Conservation (phyloP, 1,140 invertebrate genomes). For the Apis mellifera region Amel_HAv3.1 CM009932.2:8299501-8300000, state of each 20-base stretch:
- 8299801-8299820: not conserved
- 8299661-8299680: conserved; percentile 17
- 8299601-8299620: conserved; percentile 17
- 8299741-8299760: not conserved
- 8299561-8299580: conserved; percentile 37
- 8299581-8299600: conserved; percentile 16
- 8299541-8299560: conserved; percentile 36
- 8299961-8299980: conserved; percentile 48
- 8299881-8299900: conserved; percentile 54
- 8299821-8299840: conserved; percentile 61
- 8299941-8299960: conserved; percentile 56
- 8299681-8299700: not conserved
- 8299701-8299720: not conserved
- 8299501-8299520: conserved; percentile 28
- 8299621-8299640: not conserved
- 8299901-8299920: conserved; percentile 66
- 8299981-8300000: conserved; percentile 39
- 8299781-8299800: not conserved
- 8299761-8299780: not conserved
- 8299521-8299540: conserved; percentile 33
- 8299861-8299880: conserved; percentile 61
- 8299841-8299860: conserved; percentile 53
- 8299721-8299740: conserved; percentile 4
- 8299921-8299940: conserved; percentile 42
- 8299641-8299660: not conserved